Evolutionary conservation across 2,888 invertebrate species (phyloP).

Genomic region (Oxyteleia sp.): DNA sequence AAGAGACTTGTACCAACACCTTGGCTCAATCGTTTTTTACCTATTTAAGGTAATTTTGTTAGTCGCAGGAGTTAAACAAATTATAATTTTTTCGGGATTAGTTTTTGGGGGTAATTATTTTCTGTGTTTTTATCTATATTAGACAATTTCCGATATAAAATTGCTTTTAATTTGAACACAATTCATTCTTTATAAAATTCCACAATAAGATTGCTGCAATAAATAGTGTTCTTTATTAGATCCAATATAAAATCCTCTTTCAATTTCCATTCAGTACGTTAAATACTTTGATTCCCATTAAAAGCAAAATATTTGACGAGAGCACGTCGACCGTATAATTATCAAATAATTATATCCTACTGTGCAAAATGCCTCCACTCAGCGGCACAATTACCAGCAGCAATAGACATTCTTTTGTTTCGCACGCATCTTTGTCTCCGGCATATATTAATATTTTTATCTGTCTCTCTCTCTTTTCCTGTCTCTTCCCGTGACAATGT

Average conservation of each 20-base stretch:
- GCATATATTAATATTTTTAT: slow-evolving; percentile 53
- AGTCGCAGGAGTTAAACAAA: too few species aligned
- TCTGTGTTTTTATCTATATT: too few species aligned
- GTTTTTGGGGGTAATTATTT: too few species aligned
- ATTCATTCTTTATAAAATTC: too few species aligned
- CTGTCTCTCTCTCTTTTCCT: slow-evolving; percentile 13
- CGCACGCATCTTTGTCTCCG: slow-evolving; percentile 38
- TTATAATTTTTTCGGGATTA: too few species aligned
- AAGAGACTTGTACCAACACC: too few species aligned
- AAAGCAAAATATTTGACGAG: slow-evolving; percentile 46
- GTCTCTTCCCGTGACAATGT: slow-evolving; percentile 8
- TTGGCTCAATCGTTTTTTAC: too few species aligned
- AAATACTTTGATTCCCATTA: slow-evolving; percentile 35
- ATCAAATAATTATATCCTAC: slow-evolving; percentile 60
- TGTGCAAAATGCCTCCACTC: too few species aligned
- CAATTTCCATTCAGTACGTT: slow-evolving; percentile 33
- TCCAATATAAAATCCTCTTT: slow-evolving; percentile 22
- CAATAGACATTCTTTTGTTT: slow-evolving; percentile 64
- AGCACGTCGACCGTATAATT: slow-evolving; percentile 48
- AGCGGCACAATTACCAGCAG: slow-evolving; percentile 35
- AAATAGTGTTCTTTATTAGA: slow-evolving; percentile 13
- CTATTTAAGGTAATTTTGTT: too few species aligned
- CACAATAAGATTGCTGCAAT: too few species aligned
- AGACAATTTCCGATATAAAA: too few species aligned
- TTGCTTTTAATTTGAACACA: too few species aligned